Evolutionary conservation across 1,140 invertebrate genomes (phyloP), one percentile per base, ranked within the genome.

Genomic region (Solenopsis invicta): DNA sequence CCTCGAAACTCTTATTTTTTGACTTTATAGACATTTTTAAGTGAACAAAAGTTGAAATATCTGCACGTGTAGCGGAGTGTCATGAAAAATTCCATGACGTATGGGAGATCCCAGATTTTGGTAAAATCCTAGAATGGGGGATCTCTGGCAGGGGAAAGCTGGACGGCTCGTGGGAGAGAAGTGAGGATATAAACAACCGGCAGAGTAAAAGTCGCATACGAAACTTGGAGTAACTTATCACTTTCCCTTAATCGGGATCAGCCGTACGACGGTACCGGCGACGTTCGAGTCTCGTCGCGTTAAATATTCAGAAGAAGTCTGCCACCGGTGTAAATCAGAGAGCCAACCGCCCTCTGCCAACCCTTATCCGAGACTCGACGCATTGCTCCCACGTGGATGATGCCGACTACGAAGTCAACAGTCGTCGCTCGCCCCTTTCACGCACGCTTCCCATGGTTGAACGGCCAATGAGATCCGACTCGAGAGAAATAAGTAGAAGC

Each of bases 211-310:
- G 91, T 92, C 91, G 89, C 76, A 80, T 87, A 86, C 90, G 66
- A 82, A 82, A 81, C 82, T 90, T 67, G 0, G 41, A 87, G 87
- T 88, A 92, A 93, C 92, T 93, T 93, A 93, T 93, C 91, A 92
- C 92, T 93, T 93, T 92, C 90, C 90, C 91, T 92, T 93, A 93
- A 93, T 93, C 92, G 91, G 91, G 92, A 92, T 93, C 91, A 93
- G 91, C 88, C 87, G 89, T 85, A 89, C 90, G 78, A 85, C 85
- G 81, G 84, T 89, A 84, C 64, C 67, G 84, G 84, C 78, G 85
- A 82, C 88, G 89, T 85, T 92, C 85, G n/a, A 88, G 89, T 84
- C 92, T 92, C 88, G 87, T 86, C 80, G 82, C 91, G 89, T 93
- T 93, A 93, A 93, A 92, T 92, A 93, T 93, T 93, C 92, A 92